These are phyloP conservation scores for Lates japonicus DNA, from an alignment of 2,797 vertebrate genomes.

Conservation along the genomic window DNA sequence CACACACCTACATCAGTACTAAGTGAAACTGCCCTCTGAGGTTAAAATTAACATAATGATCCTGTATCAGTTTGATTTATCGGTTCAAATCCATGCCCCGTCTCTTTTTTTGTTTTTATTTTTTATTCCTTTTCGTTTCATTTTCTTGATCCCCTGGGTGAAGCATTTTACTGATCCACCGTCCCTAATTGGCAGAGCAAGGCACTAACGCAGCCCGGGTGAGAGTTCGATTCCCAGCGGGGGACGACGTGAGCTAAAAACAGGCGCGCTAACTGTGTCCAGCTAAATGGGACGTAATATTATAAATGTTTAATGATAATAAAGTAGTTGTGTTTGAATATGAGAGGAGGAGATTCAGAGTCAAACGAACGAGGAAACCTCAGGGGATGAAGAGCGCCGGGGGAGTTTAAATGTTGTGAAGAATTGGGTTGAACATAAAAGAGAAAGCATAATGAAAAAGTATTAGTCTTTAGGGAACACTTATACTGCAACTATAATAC, in stretches of 20 bases:
- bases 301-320: constrained; percentile 61
- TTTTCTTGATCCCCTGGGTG: constrained; percentile 53
- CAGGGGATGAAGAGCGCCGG: background rate
- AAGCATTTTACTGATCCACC: constrained; percentile 58
- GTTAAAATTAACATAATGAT: constrained; percentile 78
- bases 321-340: constrained; percentile 36
- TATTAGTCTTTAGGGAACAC: constrained; percentile 1
- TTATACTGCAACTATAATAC: background rate
- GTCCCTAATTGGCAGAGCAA: constrained; percentile 68
- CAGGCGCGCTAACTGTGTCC: constrained; percentile 28
- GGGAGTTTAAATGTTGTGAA: constrained; percentile 41
- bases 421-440: constrained; percentile 46
- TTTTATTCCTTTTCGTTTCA: background rate
- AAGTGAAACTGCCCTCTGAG: constrained; percentile 67
- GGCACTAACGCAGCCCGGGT: constrained; percentile 57
- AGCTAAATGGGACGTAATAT: constrained; percentile 52
- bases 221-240: constrained; percentile 66
- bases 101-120: background rate
- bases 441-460: constrained; percentile 8
- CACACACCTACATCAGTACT: constrained; percentile 35
- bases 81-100: constrained; percentile 48
- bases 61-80: constrained; percentile 77
- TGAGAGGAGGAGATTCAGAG: constrained; percentile 22
- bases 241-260: constrained; percentile 40
- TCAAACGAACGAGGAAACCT: constrained; percentile 36